phyloP scores from a whole-genome alignment of 2,113 vertebrate genomes.

The Antechinus flavipes region DNA sequence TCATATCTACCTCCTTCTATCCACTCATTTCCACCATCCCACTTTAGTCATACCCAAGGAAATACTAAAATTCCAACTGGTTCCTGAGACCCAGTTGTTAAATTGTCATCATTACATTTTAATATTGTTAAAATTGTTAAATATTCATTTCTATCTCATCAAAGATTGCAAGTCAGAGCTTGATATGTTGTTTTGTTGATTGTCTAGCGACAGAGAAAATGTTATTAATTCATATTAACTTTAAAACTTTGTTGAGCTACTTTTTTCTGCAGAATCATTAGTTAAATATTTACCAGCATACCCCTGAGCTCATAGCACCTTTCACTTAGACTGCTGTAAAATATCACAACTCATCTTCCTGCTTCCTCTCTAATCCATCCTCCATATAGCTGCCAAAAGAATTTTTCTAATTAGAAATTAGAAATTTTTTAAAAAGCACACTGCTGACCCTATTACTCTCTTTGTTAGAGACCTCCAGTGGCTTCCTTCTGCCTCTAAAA shows the following conservation, averaged over 20 bases:
- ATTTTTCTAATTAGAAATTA: not conserved
- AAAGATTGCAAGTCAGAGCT: not conserved
- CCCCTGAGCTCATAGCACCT: not conserved
- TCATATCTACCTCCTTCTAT: not conserved
- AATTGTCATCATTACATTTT: not conserved
- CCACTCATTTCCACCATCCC: not conserved
- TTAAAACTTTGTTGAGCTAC: not conserved
- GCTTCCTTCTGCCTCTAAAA: not conserved
- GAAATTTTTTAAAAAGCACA: not conserved
- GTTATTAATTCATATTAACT: not conserved
- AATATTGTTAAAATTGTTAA: not conserved
- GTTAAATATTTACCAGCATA: not conserved
- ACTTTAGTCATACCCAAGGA: not conserved
- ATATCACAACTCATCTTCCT: not conserved
- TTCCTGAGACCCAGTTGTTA: not conserved
- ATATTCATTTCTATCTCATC: not conserved
- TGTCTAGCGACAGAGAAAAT: not conserved
- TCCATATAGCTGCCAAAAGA: not conserved
- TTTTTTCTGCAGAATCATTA: not conserved
- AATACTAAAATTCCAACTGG: not conserved
- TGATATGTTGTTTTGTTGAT: not conserved
- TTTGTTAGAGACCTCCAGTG: not conserved
- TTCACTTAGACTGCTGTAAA: not conserved
- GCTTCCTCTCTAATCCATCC: not conserved
- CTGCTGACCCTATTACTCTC: not conserved